Evolutionary conservation across 2,888 invertebrate genomes (phyloP).

Genomic region (Acanthosoma haemorrhoidale): DNA sequence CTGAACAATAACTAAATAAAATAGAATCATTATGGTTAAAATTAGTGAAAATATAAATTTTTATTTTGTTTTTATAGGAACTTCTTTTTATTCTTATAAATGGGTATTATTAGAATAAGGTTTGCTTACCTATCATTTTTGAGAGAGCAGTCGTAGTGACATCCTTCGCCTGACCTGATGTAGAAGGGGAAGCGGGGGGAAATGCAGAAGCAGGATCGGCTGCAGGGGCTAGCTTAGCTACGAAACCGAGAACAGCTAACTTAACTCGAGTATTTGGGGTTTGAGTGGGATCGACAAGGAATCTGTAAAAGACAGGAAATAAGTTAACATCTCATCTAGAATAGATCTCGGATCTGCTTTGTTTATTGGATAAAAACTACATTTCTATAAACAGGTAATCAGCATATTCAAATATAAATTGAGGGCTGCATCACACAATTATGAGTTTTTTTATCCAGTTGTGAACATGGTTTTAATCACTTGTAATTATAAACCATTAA

Average conservation of each 20-base stretch:
- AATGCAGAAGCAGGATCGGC: conserved; percentile 43
- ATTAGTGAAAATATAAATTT: neutral
- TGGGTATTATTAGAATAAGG: too few species aligned
- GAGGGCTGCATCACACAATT: too few species aligned
- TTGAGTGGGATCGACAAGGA: conserved; percentile 86
- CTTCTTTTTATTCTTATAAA: too few species aligned
- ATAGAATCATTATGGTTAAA: neutral
- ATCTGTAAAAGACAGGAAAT: conserved; percentile 50
- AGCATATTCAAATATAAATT: too few species aligned
- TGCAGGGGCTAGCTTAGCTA: conserved; percentile 55
- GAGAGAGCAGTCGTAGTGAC: conserved; percentile 60
- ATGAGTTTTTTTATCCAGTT: too few species aligned
- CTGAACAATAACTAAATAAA: neutral
- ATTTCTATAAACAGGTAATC: too few species aligned
- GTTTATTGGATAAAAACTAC: too few species aligned
- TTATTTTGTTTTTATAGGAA: too few species aligned
- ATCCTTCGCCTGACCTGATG: conserved; percentile 39
- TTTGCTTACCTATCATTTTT: conserved; percentile 56
- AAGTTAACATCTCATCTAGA: too few species aligned
- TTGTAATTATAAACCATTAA: too few species aligned
- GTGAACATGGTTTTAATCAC: too few species aligned
- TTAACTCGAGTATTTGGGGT: conserved; percentile 82
- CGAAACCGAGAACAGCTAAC: conserved; percentile 66
- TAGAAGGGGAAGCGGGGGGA: conserved; percentile 38
- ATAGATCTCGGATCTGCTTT: too few species aligned